Evolutionary conservation across 2,113 vertebrate species (phyloP), one percentile per base, ranked within the genome.

Genomic region (Erythrocebus patas): DNA sequence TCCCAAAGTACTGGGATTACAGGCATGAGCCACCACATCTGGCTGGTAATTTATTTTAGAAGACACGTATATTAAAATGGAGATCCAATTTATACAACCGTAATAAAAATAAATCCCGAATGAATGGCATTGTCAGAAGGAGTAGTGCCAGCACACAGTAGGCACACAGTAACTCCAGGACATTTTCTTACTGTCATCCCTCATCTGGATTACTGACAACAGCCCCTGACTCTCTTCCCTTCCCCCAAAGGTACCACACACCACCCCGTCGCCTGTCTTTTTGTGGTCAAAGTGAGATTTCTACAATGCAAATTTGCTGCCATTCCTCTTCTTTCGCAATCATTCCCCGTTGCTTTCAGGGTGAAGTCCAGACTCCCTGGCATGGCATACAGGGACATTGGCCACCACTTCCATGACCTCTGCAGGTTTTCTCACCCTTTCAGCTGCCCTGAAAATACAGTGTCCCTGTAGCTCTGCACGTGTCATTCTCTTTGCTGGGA

Each of bases 171-270:
- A 35, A 61, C 11, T 72, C 40, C 8, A 25, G 80, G 50, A 6
- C 16, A 35, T 85, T 48, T 25, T 50, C 57, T 59, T 61, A 70
- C 12, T 17, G 0, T n/a, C 59, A 7, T 68, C 82, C 40, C 25
- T 79, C 16, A 35, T 48, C 64, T 76, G 45, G n/a, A 5, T 38
- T 18, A 38, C 40, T 40, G 17, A 18, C 32, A 70, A 25, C 35
- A 38, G 59, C 45, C 40, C 35, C 3, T 23, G 61, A 48, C 85
- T 78, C 86, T 70, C 57, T 73, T 70, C 40, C 20, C n/a, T 11
- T 2, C 43, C 55, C 38, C 57, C 1, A 8, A 8, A 40, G 30
- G 7, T 2, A 30, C 50, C 5, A 11, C 4, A 11, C 9, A 7
- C 10, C 48, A 3, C 11, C 70, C 5, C 4, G 5, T 9, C 23